Evolutionary conservation across 2,888 invertebrate genomes (phyloP).

Genomic region (Morpho helenor): DNA sequence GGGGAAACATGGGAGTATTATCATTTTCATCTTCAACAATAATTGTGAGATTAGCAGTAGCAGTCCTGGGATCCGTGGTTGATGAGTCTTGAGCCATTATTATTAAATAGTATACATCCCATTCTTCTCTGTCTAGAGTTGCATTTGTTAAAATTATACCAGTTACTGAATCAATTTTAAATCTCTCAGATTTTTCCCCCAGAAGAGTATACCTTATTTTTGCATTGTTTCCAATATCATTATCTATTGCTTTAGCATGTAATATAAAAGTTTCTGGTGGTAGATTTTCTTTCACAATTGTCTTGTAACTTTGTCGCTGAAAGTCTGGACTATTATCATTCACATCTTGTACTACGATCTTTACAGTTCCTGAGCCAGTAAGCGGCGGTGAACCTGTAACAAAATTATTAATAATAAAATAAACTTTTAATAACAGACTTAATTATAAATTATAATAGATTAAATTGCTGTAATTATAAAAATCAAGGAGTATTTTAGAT

Average conservation of each 20-base stretch:
- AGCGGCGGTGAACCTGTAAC: conserved; percentile 92
- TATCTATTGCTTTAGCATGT: conserved; percentile 88
- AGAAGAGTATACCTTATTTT: conserved; percentile 91
- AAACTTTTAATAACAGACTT: no score
- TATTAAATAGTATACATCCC: conserved; percentile 86
- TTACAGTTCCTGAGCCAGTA: conserved; percentile 94
- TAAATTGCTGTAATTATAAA: neutral
- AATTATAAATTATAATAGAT: no score
- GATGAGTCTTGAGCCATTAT: conserved; percentile 94
- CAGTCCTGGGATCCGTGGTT: conserved; percentile 89
- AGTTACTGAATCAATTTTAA: conserved; percentile 87
- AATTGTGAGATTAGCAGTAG: conserved; percentile 91
- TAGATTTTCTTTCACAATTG: conserved; percentile 89
- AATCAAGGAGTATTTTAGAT: neutral
- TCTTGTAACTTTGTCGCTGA: conserved; percentile 88
- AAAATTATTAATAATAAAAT: neutral
- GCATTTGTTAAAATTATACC: conserved; percentile 88
- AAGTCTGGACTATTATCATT: conserved; percentile 97
- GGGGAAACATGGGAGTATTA: conserved; percentile 88
- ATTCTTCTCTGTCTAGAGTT: conserved; percentile 89
- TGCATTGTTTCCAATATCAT: conserved; percentile 91
- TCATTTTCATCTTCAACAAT: conserved; percentile 90
- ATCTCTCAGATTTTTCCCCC: conserved; percentile 89
- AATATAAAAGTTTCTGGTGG: conserved; percentile 88
- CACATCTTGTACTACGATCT: conserved; percentile 94